Evolutionary conservation across 2,888 invertebrate genomes (phyloP).

Genomic region (Drosophila birchii): DNA sequence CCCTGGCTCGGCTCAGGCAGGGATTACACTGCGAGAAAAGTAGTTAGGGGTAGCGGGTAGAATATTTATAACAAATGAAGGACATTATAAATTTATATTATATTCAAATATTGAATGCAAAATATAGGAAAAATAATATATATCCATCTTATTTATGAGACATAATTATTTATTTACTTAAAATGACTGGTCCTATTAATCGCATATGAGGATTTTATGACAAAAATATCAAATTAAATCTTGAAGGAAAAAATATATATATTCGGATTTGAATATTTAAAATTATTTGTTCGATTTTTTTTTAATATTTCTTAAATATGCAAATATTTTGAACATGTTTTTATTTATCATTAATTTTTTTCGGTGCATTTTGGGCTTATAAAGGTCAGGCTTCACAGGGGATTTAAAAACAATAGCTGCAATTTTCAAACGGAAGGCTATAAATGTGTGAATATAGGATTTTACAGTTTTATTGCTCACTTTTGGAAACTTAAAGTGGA

Average conservation of each 20-base stretch:
- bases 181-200: not conserved
- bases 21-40: conserved; percentile 46
- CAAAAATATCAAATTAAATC: not conserved
- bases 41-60: no score
- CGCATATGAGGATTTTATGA: not conserved
- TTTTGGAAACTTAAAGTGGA: not conserved
- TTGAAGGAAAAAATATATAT: not conserved
- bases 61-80: not conserved
- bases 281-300: not conserved
- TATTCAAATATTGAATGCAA: not conserved
- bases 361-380: conserved; percentile 11
- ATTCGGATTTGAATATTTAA: not conserved
- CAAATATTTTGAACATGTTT: not conserved
- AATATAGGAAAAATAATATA: no score
- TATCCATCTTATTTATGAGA: no score
- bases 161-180: not conserved
- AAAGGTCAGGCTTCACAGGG: conserved; percentile 1
- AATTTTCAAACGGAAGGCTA: conserved; percentile 6
- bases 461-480: conserved; percentile 3
- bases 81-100: not conserved
- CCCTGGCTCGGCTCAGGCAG: conserved; percentile 31
- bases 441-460: conserved; percentile 17
- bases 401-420: conserved; percentile 9
- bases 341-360: not conserved
- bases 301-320: not conserved